Percentiles rank a stretch among this genome's conserved stretches.
Conservation (phyloP, 2,113 vertebrate genomes). For the Dicrurus megarhynchus region DNA sequence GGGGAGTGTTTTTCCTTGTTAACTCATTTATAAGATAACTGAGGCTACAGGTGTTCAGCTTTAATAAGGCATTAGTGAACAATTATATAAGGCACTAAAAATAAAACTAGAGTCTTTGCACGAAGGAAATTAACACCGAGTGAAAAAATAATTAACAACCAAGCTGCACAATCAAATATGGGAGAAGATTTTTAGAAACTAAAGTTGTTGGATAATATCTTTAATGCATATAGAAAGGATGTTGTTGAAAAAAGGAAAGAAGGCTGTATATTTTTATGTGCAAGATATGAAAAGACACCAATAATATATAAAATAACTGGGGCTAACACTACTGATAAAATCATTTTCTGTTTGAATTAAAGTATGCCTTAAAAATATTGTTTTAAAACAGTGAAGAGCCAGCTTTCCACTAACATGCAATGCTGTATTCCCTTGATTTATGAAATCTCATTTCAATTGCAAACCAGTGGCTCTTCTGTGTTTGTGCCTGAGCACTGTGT, state of each 20-base stretch:
- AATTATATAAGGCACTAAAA: constrained; percentile 40
- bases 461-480: constrained; percentile 16
- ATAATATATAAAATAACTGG: not conserved
- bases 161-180: not conserved
- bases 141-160: not conserved
- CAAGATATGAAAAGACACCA: not conserved
- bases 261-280: not conserved
- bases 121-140: not conserved
- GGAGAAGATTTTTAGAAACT: not conserved
- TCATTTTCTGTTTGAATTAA: constrained; percentile 2
- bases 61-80: constrained; percentile 49
- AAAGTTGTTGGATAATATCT: not conserved
- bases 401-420: not conserved
- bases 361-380: not conserved
- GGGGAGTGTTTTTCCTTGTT: not conserved
- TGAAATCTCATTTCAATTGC: constrained; percentile 50
- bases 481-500: not conserved
- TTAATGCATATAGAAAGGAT: not conserved
- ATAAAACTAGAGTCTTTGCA: not conserved
- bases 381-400: not conserved
- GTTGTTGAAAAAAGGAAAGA: not conserved
- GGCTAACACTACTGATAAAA: not conserved
- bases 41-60: constrained; percentile 52
- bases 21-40: constrained; percentile 33
- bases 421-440: constrained; percentile 22